Base-by-base conservation (phyloP, 2,888 invertebrate species). In the Philereme vetulata region DNA sequence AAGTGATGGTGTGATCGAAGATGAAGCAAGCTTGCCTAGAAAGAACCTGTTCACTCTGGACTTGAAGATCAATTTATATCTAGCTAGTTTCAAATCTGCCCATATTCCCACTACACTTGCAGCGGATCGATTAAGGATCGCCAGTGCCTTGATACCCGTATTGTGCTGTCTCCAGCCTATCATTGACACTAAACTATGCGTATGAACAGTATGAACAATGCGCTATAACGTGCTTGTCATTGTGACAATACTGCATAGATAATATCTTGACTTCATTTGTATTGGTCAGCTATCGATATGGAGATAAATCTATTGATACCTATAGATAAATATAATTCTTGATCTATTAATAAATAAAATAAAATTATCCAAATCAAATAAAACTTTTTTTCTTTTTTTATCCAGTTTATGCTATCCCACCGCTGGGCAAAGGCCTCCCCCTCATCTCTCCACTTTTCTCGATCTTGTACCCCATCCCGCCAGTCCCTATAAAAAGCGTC, bases 101-200 rank as follows among this genome's bases (percentile, higher is more conserved):
- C 32, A 40, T 36, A 32, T 43, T 35, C 5, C 4, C 5, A 34
- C n/a, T 55, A 45, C 47, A 9, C 45, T 53, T 21, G 48, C 82
- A 78, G 72, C 78, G 72, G 76, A 84, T 85, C 83, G 87, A 85
- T 81, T 78, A 78, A 78, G 77, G 78, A 81, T 81, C 73, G 72
- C 72, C 76, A 58, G 64, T 63, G 51, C 77, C 76, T 75, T 82
- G 84, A 85, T 83, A 81, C 84, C 82, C 84, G 85, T 85, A 91
- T 91, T 91, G 90, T 90, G 75, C 87, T 90, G 90, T 90, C 90
- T 72, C 60, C 83, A 83, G 80, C 84, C 83, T 81, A 80, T 82
- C 82, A 76, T 67, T 80, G 82, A 80, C 80, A 82, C 84, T 57
- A 62, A 50, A 36, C 53, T 57, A 50, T 57, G 54, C 57, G 57